Conservation (phyloP, 2,888 invertebrate species). For the Euzophera pinguis region DNA sequence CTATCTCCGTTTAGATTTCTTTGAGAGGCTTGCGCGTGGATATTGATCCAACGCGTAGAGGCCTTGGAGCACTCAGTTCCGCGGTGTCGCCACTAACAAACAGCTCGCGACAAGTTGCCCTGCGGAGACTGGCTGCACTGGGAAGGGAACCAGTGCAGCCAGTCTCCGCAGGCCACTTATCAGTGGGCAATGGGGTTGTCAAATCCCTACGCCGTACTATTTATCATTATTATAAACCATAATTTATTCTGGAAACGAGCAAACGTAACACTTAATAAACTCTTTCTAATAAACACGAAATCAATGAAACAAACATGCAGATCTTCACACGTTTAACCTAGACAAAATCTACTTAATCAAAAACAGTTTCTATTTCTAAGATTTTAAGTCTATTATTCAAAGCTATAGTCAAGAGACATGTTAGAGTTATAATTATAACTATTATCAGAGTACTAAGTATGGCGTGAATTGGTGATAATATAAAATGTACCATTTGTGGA, state of each 20-base stretch:
- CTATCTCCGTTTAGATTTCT: too few relatives aligned
- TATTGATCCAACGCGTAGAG: too few relatives aligned
- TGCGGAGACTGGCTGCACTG: too few relatives aligned
- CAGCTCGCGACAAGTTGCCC: too few relatives aligned
- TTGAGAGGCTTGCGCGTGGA: too few relatives aligned
- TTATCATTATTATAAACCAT: too few relatives aligned
- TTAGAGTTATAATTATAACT: conserved; percentile 35
- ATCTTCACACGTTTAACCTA: conserved; percentile 33
- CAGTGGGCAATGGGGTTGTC: too few relatives aligned
- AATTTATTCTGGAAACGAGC: not conserved
- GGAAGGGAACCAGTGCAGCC: too few relatives aligned
- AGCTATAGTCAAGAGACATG: conserved; percentile 13
- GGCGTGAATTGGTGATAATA: conserved; percentile 49
- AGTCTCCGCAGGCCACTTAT: too few relatives aligned
- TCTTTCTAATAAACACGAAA: conserved; percentile 24
- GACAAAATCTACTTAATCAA: not conserved
- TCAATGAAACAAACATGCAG: conserved; percentile 31
- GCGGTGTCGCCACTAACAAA: too few relatives aligned
- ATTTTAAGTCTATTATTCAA: not conserved
- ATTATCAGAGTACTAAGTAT: conserved; percentile 49
- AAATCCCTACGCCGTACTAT: too few relatives aligned
- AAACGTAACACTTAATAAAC: conserved; percentile 11
- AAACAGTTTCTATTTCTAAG: not conserved
- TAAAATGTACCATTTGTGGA: conserved; percentile 25
- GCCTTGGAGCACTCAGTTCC: too few relatives aligned